Conservation (phyloP, 2,888 invertebrate species). For the Trichopoda pennipes region DNA sequence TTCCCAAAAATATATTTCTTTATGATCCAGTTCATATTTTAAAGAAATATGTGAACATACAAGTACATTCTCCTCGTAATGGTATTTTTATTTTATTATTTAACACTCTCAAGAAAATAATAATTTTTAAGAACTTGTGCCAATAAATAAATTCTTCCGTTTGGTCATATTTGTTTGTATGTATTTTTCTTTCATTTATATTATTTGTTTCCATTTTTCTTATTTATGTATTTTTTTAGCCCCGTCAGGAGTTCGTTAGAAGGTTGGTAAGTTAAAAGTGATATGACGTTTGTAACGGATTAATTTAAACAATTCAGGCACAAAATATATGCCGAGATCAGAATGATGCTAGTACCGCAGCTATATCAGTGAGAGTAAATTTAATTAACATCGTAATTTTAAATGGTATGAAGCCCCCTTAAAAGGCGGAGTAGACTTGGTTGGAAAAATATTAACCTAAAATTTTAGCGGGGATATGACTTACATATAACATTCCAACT, state of each 20-base stretch:
- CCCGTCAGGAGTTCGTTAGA: neutral
- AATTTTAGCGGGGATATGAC: too few relatives aligned
- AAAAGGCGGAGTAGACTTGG: too few relatives aligned
- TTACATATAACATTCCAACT: too few relatives aligned
- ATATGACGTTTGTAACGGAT: slow-evolving; percentile 4
- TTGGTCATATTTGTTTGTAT: slow-evolving; percentile 57
- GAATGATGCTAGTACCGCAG: too few relatives aligned
- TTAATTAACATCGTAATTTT: too few relatives aligned
- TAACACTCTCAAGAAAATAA: slow-evolving; percentile 35
- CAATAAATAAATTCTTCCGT: slow-evolving; percentile 32
- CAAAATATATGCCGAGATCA: too few relatives aligned
- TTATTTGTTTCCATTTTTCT: neutral
- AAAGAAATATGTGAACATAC: neutral
- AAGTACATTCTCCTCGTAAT: neutral
- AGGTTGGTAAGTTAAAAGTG: neutral
- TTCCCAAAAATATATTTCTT: neutral
- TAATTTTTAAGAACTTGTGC: slow-evolving; percentile 41
- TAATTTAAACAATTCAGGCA: too few relatives aligned
- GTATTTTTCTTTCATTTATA: slow-evolving; percentile 52
- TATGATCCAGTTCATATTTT: neutral
- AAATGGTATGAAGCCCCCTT: too few relatives aligned
- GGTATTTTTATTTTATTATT: slow-evolving; percentile 30
- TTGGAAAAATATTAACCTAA: too few relatives aligned
- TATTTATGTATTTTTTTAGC: neutral
- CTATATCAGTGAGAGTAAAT: too few relatives aligned